Conservation (phyloP, 1,140 invertebrate species). For the Hypothenemus hampei region DNA sequence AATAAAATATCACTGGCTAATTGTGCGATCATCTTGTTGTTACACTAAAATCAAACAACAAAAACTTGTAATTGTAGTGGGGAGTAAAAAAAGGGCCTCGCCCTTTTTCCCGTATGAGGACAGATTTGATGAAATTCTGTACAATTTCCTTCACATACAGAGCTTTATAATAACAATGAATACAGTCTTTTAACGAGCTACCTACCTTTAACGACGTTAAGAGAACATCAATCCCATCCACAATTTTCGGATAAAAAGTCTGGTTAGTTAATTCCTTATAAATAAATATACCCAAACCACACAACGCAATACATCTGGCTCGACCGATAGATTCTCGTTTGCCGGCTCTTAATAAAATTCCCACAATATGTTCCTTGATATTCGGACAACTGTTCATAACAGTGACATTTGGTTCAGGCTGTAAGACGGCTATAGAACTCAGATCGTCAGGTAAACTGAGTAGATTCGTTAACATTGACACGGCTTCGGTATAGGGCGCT, state of each 20-base stretch:
- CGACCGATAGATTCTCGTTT: slow-evolving; percentile 82
- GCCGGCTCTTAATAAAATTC: slow-evolving; percentile 79
- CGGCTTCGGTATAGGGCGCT: slow-evolving; percentile 83
- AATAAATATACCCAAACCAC: slow-evolving; percentile 80
- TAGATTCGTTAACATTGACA: slow-evolving; percentile 84
- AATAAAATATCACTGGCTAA: slow-evolving; percentile 82
- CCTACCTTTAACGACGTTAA: slow-evolving; percentile 75
- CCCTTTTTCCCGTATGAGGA: no score
- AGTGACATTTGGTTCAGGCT: slow-evolving; percentile 67
- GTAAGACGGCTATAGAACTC: slow-evolving; percentile 72
- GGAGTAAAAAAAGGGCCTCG: no score
- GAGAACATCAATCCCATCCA: slow-evolving; percentile 80
- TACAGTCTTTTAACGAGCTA: background rate
- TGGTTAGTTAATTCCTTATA: slow-evolving; percentile 69
- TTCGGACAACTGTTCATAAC: slow-evolving; percentile 67
- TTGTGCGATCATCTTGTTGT: slow-evolving; percentile 77
- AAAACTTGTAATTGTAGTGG: background rate
- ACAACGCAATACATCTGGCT: slow-evolving; percentile 85
- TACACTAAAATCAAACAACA: slow-evolving; percentile 60
- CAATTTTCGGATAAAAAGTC: slow-evolving; percentile 63
- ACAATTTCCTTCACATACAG: no score
- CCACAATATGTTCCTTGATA: slow-evolving; percentile 86
- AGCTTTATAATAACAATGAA: no score
- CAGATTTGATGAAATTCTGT: no score
- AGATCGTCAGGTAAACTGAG: slow-evolving; percentile 75